phyloP scores from a whole-genome alignment of 2,797 vertebrate genomes.

The Aselliscus stoliczkanus region DNA sequence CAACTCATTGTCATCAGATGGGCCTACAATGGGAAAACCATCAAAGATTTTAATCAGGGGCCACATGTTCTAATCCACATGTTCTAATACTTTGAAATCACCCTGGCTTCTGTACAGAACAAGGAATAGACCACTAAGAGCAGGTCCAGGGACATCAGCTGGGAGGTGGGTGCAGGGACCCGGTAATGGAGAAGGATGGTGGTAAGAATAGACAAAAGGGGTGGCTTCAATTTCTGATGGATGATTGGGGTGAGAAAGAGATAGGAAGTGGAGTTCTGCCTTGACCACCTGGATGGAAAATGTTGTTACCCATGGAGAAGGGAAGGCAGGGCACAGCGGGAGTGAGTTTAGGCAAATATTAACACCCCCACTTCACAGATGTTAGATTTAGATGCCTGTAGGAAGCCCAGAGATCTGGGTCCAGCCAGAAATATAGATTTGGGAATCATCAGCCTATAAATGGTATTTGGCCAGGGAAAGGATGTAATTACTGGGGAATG shows the following conservation, averaged over 20 bases:
- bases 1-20: rapidly evolving
- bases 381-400: background rate
- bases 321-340: too few relatives aligned
- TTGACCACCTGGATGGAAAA: background rate
- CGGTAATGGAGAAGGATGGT: background rate
- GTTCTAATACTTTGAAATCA: background rate
- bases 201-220: background rate
- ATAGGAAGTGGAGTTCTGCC: background rate
- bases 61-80: background rate
- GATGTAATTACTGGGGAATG: background rate
- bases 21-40: background rate
- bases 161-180: background rate
- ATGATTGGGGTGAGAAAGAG: background rate
- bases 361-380: background rate
- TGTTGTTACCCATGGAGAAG: background rate
- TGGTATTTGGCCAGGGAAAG: background rate
- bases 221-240: background rate
- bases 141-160: background rate
- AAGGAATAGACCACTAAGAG: background rate
- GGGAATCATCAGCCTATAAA: background rate
- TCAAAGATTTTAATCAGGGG: background rate
- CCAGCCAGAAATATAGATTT: background rate
- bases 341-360: background rate
- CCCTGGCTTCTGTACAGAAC: background rate
- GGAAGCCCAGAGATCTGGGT: background rate